phyloP scores from a whole-genome alignment of 2,797 vertebrate species.

The Girardinus metallicus region DNA sequence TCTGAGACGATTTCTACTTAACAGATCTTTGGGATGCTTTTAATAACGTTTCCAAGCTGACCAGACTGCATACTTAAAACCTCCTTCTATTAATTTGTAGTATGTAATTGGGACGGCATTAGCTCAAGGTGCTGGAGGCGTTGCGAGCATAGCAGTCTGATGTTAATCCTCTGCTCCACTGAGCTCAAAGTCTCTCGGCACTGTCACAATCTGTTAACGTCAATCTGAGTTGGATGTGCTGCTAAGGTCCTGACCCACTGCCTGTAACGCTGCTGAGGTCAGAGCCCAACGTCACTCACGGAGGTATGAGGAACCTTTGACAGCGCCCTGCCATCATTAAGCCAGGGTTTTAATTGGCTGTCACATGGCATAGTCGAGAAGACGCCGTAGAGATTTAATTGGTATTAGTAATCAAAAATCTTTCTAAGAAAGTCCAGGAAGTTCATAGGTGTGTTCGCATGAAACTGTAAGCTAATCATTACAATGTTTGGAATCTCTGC shows the following conservation, averaged over 20 bases:
- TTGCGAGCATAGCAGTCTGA: constrained; percentile 55
- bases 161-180: constrained; percentile 65
- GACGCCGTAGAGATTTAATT: not conserved
- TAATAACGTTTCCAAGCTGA: not conserved
- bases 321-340: constrained; percentile 28
- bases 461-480: not conserved
- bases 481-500: not conserved
- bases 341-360: constrained; percentile 34
- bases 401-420: too few relatives aligned
- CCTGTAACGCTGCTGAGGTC: constrained; percentile 59
- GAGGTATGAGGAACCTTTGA: constrained; percentile 38
- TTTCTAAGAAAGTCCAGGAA: not conserved
- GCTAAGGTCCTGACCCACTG: constrained; percentile 68
- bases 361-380: not conserved
- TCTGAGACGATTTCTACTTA: too few relatives aligned
- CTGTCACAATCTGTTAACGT: constrained; percentile 76
- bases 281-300: constrained; percentile 47
- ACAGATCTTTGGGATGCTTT: not conserved
- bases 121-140: constrained; percentile 36
- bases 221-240: constrained; percentile 69
- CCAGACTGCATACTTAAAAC: constrained; percentile 3
- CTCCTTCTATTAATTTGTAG: constrained; percentile 33
- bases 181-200: constrained; percentile 75
- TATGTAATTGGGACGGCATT: constrained; percentile 53
- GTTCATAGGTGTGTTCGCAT: not conserved